Percentiles rank a stretch among this genome's conserved stretches.
Evolutionary conservation across 2,797 vertebrate species (phyloP).

Genomic region (Lutra lutra): DNA sequence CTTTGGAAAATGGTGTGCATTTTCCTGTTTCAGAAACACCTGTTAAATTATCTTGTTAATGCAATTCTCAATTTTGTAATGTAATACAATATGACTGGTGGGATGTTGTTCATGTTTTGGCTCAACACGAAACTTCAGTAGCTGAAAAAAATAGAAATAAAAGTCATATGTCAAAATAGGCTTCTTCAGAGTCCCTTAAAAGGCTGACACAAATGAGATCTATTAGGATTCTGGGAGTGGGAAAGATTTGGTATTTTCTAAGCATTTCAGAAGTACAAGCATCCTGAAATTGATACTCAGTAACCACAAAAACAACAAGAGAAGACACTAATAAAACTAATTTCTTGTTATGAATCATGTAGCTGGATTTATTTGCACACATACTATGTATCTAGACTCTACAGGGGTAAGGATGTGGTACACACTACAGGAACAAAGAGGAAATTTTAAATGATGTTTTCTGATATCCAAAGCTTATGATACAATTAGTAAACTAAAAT

Average conservation of each 20-base stretch:
- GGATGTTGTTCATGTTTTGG: conserved; percentile 44
- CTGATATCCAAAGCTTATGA: background rate
- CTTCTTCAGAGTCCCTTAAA: conserved; percentile 46
- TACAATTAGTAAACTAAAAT: background rate
- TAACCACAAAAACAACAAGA: conserved; percentile 35
- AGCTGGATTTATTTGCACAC: background rate
- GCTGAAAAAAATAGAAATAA: background rate
- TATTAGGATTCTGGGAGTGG: background rate
- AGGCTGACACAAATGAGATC: background rate
- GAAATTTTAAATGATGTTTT: background rate
- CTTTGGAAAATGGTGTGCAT: background rate
- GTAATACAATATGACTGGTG: conserved; percentile 35
- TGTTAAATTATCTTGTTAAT: conserved; percentile 60
- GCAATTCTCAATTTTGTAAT: conserved; percentile 56
- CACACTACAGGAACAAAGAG: background rate
- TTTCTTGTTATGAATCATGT: background rate
- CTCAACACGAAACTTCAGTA: conserved; percentile 26
- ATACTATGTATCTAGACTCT: background rate
- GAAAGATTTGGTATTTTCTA: conserved; percentile 34
- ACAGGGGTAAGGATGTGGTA: background rate
- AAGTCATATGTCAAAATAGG: conserved; percentile 25
- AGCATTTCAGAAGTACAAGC: conserved; percentile 40
- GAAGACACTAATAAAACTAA: conserved; percentile 23
- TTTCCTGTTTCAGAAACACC: conserved; percentile 41
- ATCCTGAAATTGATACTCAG: background rate